Base-by-base conservation (phyloP, 2,888 invertebrate genomes). In the Pristionchus arcanus region DNA sequence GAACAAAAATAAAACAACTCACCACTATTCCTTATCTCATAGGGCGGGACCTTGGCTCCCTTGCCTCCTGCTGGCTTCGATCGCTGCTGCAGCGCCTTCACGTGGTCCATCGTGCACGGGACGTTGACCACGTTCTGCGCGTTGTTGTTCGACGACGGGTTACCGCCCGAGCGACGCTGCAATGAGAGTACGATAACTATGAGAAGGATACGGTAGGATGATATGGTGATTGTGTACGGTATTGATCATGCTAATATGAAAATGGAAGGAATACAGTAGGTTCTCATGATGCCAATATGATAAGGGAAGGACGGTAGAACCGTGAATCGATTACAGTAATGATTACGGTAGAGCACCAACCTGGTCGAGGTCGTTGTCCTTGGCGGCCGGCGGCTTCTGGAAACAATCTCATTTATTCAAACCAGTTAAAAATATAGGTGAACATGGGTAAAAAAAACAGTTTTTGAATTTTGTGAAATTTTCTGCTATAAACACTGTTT, bases 81-180 rank as follows among this genome's bases (percentile, higher is more conserved):
- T 16, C 49, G 42, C n/a, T n/a, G 16, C 55, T 49, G 53, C 84
- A 55, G 31, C 21, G 42, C 42, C 31, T 28, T 37, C n/a, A 84
- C 31, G 84, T 84, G 84, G 16, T 84, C 84, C 84, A 55, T 28
- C 55, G 84, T 55, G 84, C 84, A 84, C 42, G 84, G 84, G 21
- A 59, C 34, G 84, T 84, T 84, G 19, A 42, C 53, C 49, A 21
- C 37, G 68, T 28, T 68, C n/a, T 28, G 3, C 3, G 13, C 15
- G 68, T 68, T 63, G 63, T 9, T 15, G 63, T 9, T 15, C n/a
- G 15, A 15, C n/a, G 15, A n/a, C n/a, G 28, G 9, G 31, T 15
- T 2, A 11, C 34, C 68, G 37, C 37, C 42, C 49, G 28, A 19
- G n/a, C 84, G 84, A 84, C 59, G 84, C 84, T 55, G 84, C 28